Percentiles rank a stretch among this genome's conserved stretches.
phyloP scores from a whole-genome alignment of 2,888 invertebrate species.

The Drosophila rubida region DNA sequence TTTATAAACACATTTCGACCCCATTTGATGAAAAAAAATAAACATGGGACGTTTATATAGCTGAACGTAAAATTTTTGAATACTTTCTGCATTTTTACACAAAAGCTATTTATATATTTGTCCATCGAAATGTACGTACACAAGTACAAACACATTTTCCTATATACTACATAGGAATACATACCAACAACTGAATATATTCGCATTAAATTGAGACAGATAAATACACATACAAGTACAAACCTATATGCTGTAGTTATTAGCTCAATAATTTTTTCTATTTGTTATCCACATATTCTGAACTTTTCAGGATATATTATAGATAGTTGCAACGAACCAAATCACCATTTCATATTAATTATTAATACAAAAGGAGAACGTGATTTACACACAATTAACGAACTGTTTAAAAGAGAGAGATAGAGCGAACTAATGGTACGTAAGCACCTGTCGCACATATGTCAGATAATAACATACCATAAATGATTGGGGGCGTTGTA shows the following conservation, averaged over 20 bases:
- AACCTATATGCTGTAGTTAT: conserved; percentile 13
- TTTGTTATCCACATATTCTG: conserved; percentile 9
- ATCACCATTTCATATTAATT: conserved; percentile 4
- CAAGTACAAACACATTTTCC: conserved; percentile 12
- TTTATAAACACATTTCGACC: conserved; percentile 23
- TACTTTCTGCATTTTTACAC: conserved; percentile 17
- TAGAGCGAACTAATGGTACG: background rate
- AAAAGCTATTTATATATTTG: conserved; percentile 27
- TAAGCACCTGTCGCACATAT: background rate
- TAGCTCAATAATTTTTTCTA: conserved; percentile 24
- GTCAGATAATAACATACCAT: conserved; percentile 5
- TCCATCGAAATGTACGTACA: conserved; percentile 31
- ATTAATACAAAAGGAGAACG: conserved; percentile 6
- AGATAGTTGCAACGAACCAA: conserved; percentile 11
- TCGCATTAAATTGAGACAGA: conserved; percentile 4
- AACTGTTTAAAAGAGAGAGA: conserved; percentile 5
- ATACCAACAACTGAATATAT: conserved; percentile 3
- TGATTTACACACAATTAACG: conserved; percentile 1
- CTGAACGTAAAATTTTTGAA: conserved; percentile 16
- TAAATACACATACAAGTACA: conserved; percentile 12
- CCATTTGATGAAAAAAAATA: conserved; percentile 20
- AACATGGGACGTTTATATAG: conserved; percentile 3
- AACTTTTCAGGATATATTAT: conserved; percentile 14
- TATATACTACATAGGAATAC: conserved; percentile 3
- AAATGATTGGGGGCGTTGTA: conserved; percentile 4